phyloP scores from a whole-genome alignment of 2,888 invertebrate species.

The Drosophila fulvimacula region DNA sequence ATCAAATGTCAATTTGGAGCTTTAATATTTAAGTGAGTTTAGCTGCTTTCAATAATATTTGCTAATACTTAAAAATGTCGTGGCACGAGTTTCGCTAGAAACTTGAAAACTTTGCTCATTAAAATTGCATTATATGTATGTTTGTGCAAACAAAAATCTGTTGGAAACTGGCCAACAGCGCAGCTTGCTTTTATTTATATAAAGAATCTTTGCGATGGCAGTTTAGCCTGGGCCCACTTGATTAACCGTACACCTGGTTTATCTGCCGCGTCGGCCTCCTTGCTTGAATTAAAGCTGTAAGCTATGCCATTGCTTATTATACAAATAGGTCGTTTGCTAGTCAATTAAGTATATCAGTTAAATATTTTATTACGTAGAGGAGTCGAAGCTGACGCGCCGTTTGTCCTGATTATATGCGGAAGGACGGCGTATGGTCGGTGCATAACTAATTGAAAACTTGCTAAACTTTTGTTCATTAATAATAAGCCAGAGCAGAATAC shows the following conservation, averaged over 20 bases:
- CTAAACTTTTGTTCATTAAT: conserved; percentile 75
- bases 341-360: conserved; percentile 62
- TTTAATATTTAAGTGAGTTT: not conserved
- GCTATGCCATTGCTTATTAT: conserved; percentile 32
- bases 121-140: conserved; percentile 42
- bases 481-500: conserved; percentile 53
- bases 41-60: not conserved
- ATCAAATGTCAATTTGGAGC: too few species aligned
- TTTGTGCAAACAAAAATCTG: conserved; percentile 3
- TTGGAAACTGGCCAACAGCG: conserved; percentile 6
- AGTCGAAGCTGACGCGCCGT: conserved; percentile 27
- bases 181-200: conserved; percentile 3
- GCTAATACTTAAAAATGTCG: not conserved
- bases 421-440: conserved; percentile 37
- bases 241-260: conserved; percentile 7
- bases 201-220: conserved; percentile 1
- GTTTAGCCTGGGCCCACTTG: not conserved
- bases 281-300: conserved; percentile 35
- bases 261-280: conserved; percentile 4
- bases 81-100: conserved; percentile 15
- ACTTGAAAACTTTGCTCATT: conserved; percentile 32
- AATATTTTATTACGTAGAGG: conserved; percentile 65
- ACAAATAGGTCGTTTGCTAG: conserved; percentile 60
- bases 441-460: conserved; percentile 77
- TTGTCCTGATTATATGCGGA: conserved; percentile 68